Base-by-base conservation (phyloP, 2,797 vertebrate genomes). In the Melanitta fusca region DNA sequence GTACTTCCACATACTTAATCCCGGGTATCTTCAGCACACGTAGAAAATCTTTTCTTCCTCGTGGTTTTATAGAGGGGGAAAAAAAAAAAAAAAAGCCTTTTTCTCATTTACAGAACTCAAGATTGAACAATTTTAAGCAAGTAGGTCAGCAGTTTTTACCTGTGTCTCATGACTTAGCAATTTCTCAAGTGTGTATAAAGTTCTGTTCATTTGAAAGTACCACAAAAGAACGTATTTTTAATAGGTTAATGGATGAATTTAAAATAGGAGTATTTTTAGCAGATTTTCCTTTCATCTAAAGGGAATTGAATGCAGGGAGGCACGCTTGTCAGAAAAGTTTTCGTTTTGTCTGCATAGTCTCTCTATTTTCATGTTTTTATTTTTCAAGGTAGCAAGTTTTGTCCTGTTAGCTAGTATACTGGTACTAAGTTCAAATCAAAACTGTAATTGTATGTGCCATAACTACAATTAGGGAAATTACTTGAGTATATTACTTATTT, bases 1-100 rank as follows among this genome's bases (percentile, higher is more conserved):
- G 7, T 11, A 3, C 18, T 64, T 34, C 14, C 6, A 43, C 43
- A 19, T 70, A 18, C 15, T 56, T 7, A 8, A 19, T 24, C 15
- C 21, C 13, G 8, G 4, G 5, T 11, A 6, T 38, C 28, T 19
- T 65, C 3, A n/a, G 57, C 18, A 2, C 17, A 10, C 1, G 4
- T 7, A 24, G 36, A 56, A 32, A 56, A 18, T 32, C 17, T 61
- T 22, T 51, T 25, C 53, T 38, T 18, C 32, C 45, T 22, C 49
- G 22, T 11, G 7, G 5, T 61, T 88, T 54, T 21, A 41, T 2
- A 36, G 19, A 70, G n/a, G 6, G 36, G 8, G 8, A 36, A 36
- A 4, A 2, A 47, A 38, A 41, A 3, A 65, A 8, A 10, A 20
- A 62, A 80, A 38, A 7, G 12, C 5, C 39, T 51, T 89, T 69